Conservation (phyloP, 2,113 vertebrate species). For the Miniopterus natalensis region DNA sequence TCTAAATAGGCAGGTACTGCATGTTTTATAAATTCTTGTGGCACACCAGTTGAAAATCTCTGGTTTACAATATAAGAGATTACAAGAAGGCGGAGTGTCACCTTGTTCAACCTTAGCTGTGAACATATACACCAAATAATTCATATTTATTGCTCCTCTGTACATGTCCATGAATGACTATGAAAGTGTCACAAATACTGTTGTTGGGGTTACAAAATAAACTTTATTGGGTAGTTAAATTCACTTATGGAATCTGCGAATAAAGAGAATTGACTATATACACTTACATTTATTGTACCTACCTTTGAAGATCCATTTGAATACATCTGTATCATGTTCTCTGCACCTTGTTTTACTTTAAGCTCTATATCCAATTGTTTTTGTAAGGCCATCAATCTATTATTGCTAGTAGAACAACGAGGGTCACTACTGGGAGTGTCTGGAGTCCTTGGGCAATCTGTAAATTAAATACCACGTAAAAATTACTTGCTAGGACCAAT, state of each 20-base stretch:
- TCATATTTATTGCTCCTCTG: background rate
- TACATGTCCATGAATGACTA: background rate
- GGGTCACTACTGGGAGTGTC: conserved; percentile 96
- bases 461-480: conserved; percentile 72
- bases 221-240: conserved; percentile 9
- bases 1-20: background rate
- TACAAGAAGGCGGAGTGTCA: background rate
- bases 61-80: background rate
- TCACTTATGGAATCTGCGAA: background rate
- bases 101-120: background rate
- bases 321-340: conserved; percentile 99
- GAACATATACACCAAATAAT: background rate
- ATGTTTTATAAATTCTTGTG: background rate
- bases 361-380: conserved; percentile 98
- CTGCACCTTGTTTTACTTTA: conserved; percentile 99
- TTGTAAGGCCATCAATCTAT: conserved; percentile 95
- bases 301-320: conserved; percentile 99
- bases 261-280: background rate
- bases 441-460: conserved; percentile 97
- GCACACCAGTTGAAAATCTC: background rate
- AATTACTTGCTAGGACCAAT: conserved; percentile 18
- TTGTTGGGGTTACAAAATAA: background rate
- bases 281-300: conserved; percentile 75
- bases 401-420: conserved; percentile 92
- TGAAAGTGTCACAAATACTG: background rate